phyloP scores from a whole-genome alignment of 2,113 vertebrate genomes.

The Actenoides hombroni region DNA sequence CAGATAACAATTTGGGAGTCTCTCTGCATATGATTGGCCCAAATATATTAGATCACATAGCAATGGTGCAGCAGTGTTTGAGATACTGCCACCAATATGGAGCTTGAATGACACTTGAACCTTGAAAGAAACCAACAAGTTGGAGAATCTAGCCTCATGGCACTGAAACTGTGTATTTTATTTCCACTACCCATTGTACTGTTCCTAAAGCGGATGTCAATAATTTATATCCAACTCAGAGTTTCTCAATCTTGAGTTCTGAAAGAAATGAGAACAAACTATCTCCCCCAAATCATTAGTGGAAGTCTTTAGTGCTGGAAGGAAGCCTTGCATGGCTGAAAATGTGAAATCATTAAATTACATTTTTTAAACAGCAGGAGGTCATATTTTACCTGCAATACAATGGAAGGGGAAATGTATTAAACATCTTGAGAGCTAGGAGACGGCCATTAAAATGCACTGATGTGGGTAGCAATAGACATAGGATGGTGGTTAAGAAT shows the following conservation, averaged over 20 bases:
- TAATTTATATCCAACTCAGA: constrained; percentile 39
- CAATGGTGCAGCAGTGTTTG: not conserved
- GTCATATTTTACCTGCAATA: constrained; percentile 42
- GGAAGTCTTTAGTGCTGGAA: constrained; percentile 23
- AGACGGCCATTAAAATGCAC: constrained; percentile 14
- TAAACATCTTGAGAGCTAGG: not conserved
- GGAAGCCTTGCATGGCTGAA: not conserved
- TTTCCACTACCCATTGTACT: not conserved
- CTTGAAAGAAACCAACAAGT: not conserved
- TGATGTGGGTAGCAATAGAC: not conserved
- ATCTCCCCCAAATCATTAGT: constrained; percentile 34
- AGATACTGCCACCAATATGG: rapidly evolving
- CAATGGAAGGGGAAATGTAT: not conserved
- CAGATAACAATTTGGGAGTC: not conserved
- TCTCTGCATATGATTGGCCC: not conserved
- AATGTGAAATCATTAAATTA: constrained; percentile 54
- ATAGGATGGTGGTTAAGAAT: not conserved
- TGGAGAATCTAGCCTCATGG: not conserved
- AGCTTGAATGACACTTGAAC: not conserved
- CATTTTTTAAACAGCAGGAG: constrained; percentile 15
- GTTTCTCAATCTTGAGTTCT: not conserved
- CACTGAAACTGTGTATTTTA: not conserved
- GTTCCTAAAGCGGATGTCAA: constrained; percentile 12
- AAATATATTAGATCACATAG: not conserved
- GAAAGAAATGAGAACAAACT: constrained; percentile 32